Evolutionary conservation across 2,888 invertebrate genomes (phyloP), one percentile per base, ranked within the genome.

Genomic region (Oasisia sp.): DNA sequence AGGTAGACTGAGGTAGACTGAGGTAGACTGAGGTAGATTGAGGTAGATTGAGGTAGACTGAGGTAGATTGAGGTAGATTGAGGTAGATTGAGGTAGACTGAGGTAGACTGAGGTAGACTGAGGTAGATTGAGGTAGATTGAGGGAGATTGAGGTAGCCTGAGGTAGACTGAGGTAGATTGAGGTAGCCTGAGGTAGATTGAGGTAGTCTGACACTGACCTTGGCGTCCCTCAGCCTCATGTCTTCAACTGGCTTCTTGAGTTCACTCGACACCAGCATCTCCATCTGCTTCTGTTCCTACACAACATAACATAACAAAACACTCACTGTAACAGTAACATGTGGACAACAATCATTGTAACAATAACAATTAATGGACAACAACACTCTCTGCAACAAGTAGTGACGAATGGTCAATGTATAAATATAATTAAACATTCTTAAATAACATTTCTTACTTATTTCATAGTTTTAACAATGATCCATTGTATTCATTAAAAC

Each of bases 201-300:
- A 38, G 38, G 38, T 38, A 38, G 38, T 2, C 38, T 38, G 74
- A 74, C 74, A 74, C 93, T 56, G 92, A 96, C 96, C 95, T 95
- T 95, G 32, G 93, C 93, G 96, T 97, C 97, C 93, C 97, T 97
- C 32, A 99, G 97, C 94, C 98, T 98, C 95, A 99, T 98, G 96
- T 99, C 99, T 96, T 99, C 99, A 95, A 98, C 98, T 0, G 99
- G 99, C 96, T 98, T 98, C 95, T 98, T 97, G 97, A 97, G 97
- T 97, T 97, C 98, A 97, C 97, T 97, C 95, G 96, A 97, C 95
- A 97, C 97, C 97, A 96, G 98, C 95, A 97, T 96, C 95, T 98
- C 98, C 91, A 97, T 96, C 94, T 97, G 97, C 93, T 97, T 96
- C 94, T 97, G 97, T 95, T 98, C 98, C 96, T 96, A 11, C 32